Conservation (phyloP, 2,113 vertebrate species). For the Guaruba guarouba region DNA sequence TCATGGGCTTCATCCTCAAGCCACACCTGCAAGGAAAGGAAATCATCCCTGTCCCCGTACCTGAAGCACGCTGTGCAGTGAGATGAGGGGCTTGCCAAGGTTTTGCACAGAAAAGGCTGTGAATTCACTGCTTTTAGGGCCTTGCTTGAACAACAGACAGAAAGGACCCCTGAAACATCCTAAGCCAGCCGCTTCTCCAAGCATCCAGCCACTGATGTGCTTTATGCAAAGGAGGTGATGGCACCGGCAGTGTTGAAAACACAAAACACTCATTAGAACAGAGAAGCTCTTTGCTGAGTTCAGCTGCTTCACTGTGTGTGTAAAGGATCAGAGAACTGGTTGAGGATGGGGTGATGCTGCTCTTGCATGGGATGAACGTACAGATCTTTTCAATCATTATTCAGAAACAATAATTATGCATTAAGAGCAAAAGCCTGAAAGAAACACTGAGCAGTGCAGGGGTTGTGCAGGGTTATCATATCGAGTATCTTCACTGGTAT, state of each 20-base stretch:
- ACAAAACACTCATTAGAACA: background rate
- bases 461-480: background rate
- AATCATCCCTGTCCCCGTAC: background rate
- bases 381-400: background rate
- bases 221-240: background rate
- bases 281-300: background rate
- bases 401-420: background rate
- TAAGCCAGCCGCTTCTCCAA: background rate
- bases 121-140: background rate
- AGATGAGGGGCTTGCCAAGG: background rate
- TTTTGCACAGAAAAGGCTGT: background rate
- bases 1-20: background rate
- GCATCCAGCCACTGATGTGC: background rate
- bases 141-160: background rate
- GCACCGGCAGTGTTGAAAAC: background rate
- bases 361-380: background rate
- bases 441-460: background rate
- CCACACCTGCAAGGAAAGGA: background rate
- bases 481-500: background rate
- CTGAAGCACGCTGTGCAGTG: background rate
- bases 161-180: background rate
- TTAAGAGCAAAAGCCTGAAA: slow-evolving; percentile 28
- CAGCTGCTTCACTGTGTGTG: background rate
- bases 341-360: background rate
- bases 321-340: background rate